Evolutionary conservation across 2,888 invertebrate genomes (phyloP).

Genomic region (Petrolisthes manimaculis): DNA sequence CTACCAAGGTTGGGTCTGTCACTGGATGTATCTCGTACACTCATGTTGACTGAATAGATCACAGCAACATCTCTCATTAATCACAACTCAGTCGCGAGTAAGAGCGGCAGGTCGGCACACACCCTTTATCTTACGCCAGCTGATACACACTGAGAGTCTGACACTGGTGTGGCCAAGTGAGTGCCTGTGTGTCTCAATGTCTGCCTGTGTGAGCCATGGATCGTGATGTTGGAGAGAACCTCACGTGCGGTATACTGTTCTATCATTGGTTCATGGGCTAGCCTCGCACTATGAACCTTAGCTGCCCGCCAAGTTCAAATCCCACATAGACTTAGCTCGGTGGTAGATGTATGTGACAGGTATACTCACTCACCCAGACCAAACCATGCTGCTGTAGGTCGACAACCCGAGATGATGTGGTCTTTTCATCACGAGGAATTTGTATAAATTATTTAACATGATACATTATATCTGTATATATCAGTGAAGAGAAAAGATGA

Average conservation of each 20-base stretch:
- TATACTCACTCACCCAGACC: no score
- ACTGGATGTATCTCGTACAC: not conserved
- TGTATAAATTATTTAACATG: no score
- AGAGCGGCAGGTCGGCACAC: not conserved
- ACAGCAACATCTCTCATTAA: not conserved
- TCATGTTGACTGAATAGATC: constrained; percentile 14
- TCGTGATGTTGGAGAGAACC: not conserved
- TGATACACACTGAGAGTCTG: not conserved
- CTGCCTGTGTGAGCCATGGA: not conserved
- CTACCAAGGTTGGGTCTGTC: constrained; percentile 28
- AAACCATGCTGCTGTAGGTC: no score
- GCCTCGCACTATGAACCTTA: not conserved
- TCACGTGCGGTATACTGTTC: not conserved
- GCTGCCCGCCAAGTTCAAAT: not conserved
- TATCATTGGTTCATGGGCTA: not conserved
- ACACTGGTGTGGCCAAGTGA: not conserved
- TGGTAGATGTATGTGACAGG: no score
- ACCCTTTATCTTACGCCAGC: not conserved
- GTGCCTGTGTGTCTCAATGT: not conserved
- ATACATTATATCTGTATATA: no score
- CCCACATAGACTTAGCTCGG: no score
- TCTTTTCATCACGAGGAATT: no score
- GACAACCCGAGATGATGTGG: no score
- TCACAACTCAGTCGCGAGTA: constrained; percentile 7
- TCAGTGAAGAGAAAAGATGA: no score